Evolutionary conservation across 2,113 vertebrate species (phyloP), one percentile per base, ranked within the genome.

Genomic region (Hyla sarda): DNA sequence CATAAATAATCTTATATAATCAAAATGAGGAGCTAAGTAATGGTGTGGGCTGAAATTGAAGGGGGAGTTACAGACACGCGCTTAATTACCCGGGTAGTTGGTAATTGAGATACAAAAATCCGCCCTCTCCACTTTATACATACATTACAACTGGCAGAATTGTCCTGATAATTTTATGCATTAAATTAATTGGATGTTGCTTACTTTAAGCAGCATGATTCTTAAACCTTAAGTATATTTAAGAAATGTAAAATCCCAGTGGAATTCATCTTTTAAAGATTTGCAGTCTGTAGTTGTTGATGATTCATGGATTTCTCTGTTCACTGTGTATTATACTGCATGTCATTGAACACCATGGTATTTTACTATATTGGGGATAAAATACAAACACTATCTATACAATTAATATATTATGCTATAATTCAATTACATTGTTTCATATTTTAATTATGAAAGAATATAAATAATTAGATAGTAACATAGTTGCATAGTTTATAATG

Each of bases 1-100:
- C 62, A 90, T 82, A 89, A 91, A 93, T 92, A 92, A 92, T 92
- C 93, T 94, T 91, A 95, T 95, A 94, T 91, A 89, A 91, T 90
- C 91, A 92, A 92, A 93, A 94, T 90, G 91, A 0, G 89, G 92
- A 91, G 90, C 88, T 90, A 89, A 93, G 90, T 93, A 89, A 90
- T 90, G 91, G 88, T 84, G 77, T 74, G 37, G 47, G 41, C n/a
- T 73, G 41, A 62, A 79, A 85, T 34, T 82, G 30, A 74, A 85
- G 83, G 71, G 62, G 75, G 67, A 82, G 78, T 84, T 82, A 89
- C 90, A 91, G 90, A 89, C 89, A 92, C 92, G 86, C 92, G 91
- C 92, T 92, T 88, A 91, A 90, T 87, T 90, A 87, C 89, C 88
- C 65, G 92, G 90, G 87, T 88, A 87, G 86, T 92, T 89, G 89